These are phyloP conservation scores for Oreochromis mossambicus DNA, from an alignment of 2,797 vertebrate species.

Conservation along the genomic window DNA sequence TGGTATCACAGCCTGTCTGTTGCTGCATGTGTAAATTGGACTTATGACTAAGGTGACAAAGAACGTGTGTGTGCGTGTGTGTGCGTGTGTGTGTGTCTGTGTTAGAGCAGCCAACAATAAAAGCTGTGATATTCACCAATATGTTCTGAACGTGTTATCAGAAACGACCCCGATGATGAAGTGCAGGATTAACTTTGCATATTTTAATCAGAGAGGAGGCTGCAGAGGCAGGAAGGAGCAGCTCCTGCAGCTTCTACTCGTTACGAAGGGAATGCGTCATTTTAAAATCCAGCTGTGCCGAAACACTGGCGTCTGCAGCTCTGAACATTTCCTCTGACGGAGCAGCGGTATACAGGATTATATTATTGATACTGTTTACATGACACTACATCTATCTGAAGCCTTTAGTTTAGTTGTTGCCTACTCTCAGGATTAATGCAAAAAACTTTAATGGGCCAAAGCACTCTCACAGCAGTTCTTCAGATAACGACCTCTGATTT, in stretches of 20 bases:
- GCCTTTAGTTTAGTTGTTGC: neutral
- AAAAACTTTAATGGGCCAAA: neutral
- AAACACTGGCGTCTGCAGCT: accelerated
- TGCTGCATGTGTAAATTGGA: constrained; percentile 26
- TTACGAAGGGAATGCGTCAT: neutral
- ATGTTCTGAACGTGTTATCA: constrained; percentile 22
- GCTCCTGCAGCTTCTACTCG: neutral
- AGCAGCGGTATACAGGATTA: accelerated
- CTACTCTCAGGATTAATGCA: neutral
- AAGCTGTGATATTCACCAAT: constrained; percentile 41
- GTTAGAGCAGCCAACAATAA: neutral
- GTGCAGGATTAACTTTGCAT: neutral
- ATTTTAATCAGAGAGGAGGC: neutral
- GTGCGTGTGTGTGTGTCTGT: neutral
- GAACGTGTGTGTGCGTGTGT: neutral
- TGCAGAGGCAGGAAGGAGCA: accelerated
- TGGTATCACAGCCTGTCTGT: constrained; percentile 4
- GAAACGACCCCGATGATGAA: neutral
- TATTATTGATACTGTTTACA: neutral
- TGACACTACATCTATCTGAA: accelerated
- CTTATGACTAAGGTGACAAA: neutral
- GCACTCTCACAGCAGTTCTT: neutral
- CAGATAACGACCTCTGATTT: neutral
- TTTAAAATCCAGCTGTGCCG: neutral
- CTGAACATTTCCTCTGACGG: neutral